phyloP scores from a whole-genome alignment of 2,113 vertebrate genomes.

The Ophiodon elongatus region DNA sequence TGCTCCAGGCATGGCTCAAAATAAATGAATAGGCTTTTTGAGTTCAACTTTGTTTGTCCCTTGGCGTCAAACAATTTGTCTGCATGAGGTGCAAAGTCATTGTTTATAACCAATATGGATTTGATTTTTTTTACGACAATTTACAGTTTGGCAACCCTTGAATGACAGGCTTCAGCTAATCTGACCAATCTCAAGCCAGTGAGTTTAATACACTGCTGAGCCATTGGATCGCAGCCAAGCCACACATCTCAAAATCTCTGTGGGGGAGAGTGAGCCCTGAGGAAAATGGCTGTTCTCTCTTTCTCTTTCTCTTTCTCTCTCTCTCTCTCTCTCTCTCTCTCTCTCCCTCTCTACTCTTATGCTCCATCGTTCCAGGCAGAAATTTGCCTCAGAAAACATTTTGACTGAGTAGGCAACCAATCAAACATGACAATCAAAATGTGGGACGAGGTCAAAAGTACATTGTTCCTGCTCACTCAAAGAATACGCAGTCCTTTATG shows the following conservation, averaged over 20 bases:
- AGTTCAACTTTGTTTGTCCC: conserved; percentile 23
- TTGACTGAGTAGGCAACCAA: conserved; percentile 57
- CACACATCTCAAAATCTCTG: conserved; percentile 33
- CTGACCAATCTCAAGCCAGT: conserved; percentile 25
- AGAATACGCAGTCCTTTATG: conserved; percentile 3
- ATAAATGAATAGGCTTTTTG: background rate
- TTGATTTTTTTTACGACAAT: background rate
- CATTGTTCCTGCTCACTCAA: conserved; percentile 18
- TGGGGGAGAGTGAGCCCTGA: conserved; percentile 24
- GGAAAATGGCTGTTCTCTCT: conserved; percentile 41
- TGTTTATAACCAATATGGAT: conserved; percentile 4
- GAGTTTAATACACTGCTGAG: conserved; percentile 39
- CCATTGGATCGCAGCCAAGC: conserved; percentile 43
- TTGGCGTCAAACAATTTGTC: conserved; percentile 29
- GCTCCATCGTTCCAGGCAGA: conserved; percentile 30
- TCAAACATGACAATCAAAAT: conserved; percentile 67
- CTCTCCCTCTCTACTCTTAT: conserved; percentile 8
- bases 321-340: too few relatives aligned
- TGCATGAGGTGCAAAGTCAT: conserved; percentile 25
- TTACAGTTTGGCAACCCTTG: conserved; percentile 23
- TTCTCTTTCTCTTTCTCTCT: conserved; percentile 2
- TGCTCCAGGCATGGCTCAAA: conserved; percentile 5
- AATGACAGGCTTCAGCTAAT: conserved; percentile 45
- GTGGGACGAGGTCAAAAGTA: conserved; percentile 63
- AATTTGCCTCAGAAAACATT: conserved; percentile 42